Evolutionary conservation across 2,797 vertebrate genomes (phyloP).

Genomic region (Silurus aristotelis): DNA sequence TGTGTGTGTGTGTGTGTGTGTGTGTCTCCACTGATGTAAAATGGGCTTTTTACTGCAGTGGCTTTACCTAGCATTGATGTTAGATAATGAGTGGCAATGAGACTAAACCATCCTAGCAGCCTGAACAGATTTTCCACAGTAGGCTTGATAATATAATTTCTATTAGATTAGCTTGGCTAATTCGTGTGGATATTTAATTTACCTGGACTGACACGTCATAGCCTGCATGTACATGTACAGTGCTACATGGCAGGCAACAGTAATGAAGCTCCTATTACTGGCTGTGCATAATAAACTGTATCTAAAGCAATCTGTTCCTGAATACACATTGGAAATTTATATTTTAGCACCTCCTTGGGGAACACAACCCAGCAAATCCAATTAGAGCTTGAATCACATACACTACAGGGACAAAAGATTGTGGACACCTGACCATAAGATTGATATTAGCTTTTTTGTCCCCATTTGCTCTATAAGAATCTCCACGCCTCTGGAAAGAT

Average conservation of each 20-base stretch:
- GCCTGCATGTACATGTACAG: not conserved
- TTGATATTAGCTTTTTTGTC: too few relatives aligned
- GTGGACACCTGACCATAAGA: too few relatives aligned
- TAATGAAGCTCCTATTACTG: not conserved
- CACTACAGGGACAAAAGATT: not conserved
- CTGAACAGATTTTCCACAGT: not conserved
- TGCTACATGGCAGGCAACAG: not conserved
- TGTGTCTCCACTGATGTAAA: not conserved
- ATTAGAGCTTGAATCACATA: not conserved
- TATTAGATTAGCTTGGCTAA: not conserved
- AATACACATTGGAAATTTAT: not conserved
- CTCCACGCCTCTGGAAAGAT: too few relatives aligned
- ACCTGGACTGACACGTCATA: not conserved
- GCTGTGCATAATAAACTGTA: not conserved
- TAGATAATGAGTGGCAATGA: not conserved
- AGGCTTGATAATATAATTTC: not conserved
- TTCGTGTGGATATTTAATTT: not conserved
- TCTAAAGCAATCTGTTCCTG: not conserved
- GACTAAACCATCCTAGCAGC: not conserved
- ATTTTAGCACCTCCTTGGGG: not conserved
- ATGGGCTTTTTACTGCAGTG: not conserved
- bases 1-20: constrained; percentile 15
- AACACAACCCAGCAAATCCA: not conserved
- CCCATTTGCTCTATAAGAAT: too few relatives aligned
- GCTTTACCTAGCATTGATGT: not conserved